Evolutionary conservation across 2,113 vertebrate species (phyloP).

Genomic region (Alectura lathami): DNA sequence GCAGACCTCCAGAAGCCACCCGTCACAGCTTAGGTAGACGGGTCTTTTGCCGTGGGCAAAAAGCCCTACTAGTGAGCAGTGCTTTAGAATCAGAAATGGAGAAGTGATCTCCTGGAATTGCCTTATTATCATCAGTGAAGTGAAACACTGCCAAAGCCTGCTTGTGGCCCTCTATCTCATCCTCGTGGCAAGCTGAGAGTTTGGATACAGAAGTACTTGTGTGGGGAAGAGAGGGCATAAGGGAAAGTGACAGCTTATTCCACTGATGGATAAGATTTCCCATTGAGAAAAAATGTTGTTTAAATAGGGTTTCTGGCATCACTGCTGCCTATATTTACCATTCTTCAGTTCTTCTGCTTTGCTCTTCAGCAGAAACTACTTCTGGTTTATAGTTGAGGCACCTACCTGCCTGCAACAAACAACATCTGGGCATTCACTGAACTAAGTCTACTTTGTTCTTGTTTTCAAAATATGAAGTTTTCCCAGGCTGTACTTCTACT

Average conservation of each 20-base stretch:
- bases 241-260: background rate
- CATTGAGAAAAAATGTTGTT: background rate
- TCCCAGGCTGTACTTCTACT: background rate
- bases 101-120: background rate
- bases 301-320: background rate
- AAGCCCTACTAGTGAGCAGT: background rate
- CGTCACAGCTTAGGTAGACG: background rate
- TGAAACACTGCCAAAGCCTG: background rate
- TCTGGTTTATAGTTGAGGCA: background rate
- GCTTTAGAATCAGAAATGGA: background rate
- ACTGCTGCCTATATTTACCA: background rate
- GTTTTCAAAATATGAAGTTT: background rate
- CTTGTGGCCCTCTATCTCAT: background rate
- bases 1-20: background rate
- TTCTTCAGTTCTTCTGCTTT: background rate
- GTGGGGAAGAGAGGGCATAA: background rate
- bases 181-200: background rate
- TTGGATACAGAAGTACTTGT: background rate
- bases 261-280: background rate
- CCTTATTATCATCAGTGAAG: background rate
- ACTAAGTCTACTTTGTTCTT: background rate
- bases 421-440: background rate
- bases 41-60: background rate
- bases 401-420: background rate
- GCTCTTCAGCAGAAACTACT: background rate